A percentile compares a stretch with the other conserved stretches of the same genome.
Evolutionary conservation across 2,888 invertebrate genomes (phyloP).

Genomic region (Drosophila prolongata): DNA sequence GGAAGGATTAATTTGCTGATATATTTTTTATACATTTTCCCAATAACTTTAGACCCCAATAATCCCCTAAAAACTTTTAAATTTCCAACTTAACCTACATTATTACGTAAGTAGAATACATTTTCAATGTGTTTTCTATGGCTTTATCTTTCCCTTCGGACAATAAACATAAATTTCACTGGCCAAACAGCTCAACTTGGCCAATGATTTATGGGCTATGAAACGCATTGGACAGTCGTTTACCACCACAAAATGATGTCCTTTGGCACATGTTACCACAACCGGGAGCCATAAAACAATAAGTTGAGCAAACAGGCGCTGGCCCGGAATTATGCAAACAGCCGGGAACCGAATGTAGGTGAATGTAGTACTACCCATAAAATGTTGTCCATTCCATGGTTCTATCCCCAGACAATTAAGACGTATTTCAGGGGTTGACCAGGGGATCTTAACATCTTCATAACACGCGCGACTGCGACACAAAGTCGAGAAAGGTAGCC

Average conservation of each 20-base stretch:
- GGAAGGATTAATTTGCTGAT: not conserved
- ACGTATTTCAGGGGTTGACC: conserved; percentile 42
- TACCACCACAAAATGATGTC: conserved; percentile 41
- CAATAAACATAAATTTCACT: conserved; percentile 42
- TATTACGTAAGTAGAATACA: too few species aligned
- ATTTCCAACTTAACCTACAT: not conserved
- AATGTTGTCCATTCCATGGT: conserved; percentile 5
- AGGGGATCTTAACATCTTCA: conserved; percentile 66
- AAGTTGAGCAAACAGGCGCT: conserved; percentile 39
- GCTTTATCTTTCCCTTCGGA: conserved; percentile 16
- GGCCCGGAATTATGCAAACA: conserved; percentile 53
- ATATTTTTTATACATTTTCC: too few species aligned
- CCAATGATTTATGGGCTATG: conserved; percentile 69
- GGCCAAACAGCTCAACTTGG: conserved; percentile 49
- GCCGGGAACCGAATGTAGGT: conserved; percentile 11
- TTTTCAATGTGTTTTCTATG: not conserved
- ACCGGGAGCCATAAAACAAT: conserved; percentile 39
- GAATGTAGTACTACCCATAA: conserved; percentile 1
- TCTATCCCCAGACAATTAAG: conserved; percentile 31
- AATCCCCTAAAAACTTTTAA: not conserved
- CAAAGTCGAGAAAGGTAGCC: conserved; percentile 36
- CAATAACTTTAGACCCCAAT: not conserved
- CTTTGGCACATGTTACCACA: conserved; percentile 52
- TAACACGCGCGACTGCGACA: conserved; percentile 71
- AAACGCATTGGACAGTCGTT: conserved; percentile 65